Evolutionary conservation across 1,140 invertebrate genomes (phyloP).

Genomic region (Ceratosolen solmsi): DNA sequence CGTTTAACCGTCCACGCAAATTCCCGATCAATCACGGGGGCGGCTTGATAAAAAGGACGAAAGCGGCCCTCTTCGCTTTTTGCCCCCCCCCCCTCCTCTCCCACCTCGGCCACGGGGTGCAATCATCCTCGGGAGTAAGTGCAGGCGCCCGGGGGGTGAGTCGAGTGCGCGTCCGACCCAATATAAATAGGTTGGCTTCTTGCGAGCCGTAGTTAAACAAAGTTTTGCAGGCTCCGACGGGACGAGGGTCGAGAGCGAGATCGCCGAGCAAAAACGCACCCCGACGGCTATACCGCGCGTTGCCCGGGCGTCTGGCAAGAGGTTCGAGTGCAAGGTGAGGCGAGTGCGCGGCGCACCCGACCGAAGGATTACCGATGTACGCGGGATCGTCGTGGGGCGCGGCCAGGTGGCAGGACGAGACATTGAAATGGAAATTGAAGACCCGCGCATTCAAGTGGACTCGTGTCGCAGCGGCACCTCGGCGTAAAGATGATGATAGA

Average conservation of each 20-base stretch:
- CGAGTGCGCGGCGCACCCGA: background rate
- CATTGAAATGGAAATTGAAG: too few relatives aligned
- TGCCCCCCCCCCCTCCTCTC: background rate
- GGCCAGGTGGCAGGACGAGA: background rate
- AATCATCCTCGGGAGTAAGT: background rate
- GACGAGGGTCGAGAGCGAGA: background rate
- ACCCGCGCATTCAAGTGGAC: too few relatives aligned
- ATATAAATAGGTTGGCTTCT: slow-evolving; percentile 49
- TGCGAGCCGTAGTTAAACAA: slow-evolving; percentile 48
- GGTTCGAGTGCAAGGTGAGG: background rate
- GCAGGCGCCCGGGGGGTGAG: too few relatives aligned
- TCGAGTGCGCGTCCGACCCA: slow-evolving; percentile 18
- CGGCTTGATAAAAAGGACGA: background rate
- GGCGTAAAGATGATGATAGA: too few relatives aligned
- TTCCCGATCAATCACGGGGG: slow-evolving; percentile 27
- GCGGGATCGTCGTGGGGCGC: background rate
- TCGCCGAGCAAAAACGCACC: slow-evolving; percentile 16
- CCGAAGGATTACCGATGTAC: background rate
- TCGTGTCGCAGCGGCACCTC: too few relatives aligned
- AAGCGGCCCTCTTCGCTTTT: too few relatives aligned
- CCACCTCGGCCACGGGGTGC: background rate
- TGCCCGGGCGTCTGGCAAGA: background rate
- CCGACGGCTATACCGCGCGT: background rate
- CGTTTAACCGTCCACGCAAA: background rate
- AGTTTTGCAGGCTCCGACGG: slow-evolving; percentile 11